Evolutionary conservation across 2,797 vertebrate species (phyloP).

Genomic region (Phataginus tetradactyla): DNA sequence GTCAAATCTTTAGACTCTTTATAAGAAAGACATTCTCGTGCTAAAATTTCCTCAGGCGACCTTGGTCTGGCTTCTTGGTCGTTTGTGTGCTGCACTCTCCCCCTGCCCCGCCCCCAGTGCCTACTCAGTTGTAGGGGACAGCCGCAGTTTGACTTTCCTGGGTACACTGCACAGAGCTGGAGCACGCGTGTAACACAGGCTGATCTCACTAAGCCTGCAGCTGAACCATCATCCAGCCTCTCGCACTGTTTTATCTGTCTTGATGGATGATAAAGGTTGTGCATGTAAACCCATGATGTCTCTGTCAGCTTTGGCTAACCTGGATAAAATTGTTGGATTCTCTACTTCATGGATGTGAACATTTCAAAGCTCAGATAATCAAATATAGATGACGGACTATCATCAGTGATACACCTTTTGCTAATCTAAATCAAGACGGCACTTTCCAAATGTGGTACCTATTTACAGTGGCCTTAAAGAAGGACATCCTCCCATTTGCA

Average conservation of each 20-base stretch:
- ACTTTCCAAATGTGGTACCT: background rate
- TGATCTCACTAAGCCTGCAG: background rate
- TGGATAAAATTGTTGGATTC: background rate
- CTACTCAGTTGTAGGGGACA: background rate
- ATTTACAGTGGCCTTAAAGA: background rate
- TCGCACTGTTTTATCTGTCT: background rate
- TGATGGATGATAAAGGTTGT: background rate
- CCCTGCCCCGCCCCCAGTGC: background rate
- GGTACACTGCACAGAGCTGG: background rate
- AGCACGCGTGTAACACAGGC: background rate
- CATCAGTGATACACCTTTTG: background rate
- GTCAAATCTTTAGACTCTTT: slow-evolving; percentile 22
- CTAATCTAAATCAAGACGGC: background rate
- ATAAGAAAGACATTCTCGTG: slow-evolving; percentile 35
- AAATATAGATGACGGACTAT: background rate
- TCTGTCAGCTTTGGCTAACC: background rate
- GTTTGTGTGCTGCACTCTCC: background rate
- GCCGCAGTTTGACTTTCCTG: background rate
- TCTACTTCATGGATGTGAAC: background rate
- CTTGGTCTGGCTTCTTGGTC: background rate
- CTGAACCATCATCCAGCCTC: background rate
- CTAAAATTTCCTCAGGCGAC: background rate
- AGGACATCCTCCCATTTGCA: background rate
- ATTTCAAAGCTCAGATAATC: background rate
- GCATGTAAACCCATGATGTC: background rate